Base-by-base conservation (phyloP, 2,888 invertebrate genomes). In the Lapara coniferarum region DNA sequence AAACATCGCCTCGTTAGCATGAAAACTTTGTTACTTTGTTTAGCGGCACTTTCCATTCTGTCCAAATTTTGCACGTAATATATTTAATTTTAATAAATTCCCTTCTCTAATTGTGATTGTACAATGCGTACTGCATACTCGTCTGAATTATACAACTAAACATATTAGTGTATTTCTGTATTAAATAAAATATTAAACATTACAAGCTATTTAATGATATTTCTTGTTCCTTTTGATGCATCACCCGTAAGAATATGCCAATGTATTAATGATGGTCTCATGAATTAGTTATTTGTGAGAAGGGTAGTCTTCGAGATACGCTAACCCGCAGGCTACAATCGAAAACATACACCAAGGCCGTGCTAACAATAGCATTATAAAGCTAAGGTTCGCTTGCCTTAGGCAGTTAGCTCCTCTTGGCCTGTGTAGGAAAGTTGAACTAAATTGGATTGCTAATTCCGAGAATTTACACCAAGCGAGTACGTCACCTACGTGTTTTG, bases 341-440 rank as follows among this genome's bases (percentile, higher is more conserved):
- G 69, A 76, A 71, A 72, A 70, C 66, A 71, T 67, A 7, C 37
- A 3, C 69, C 72, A 76, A 74, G 74, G 74, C 71, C 69, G 67
- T 30, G n/a, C 66, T 72, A 72, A 80, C 77, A 81, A 80, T 78
- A 70, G 70, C 71, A 68, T 68, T 59, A 73, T 75, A 72, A 74
- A 75, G 46, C 59, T 63, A 49, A 63, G 66, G 71, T 73, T 72
- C 66, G 69, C 68, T 68, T 74, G 69, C 67, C 66, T 79, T 72
- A 70, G 58, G 73, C 53, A 73, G 69, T 69, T 66, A 69, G 66
- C 72, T 73, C 68, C 72, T 71, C 71, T 73, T 68, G 59, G 55
- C 55, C 56, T 68, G 71, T 75, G 69, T 73, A 70, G 71, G 71
- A 68, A 78, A 74, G 57, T 74, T 77, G 71, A 72, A 70, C 75